A percentile compares a stretch with the other conserved stretches of the same genome.
phyloP scores from a whole-genome alignment of 2,888 invertebrate species.

The Geophilus truncorum region DNA sequence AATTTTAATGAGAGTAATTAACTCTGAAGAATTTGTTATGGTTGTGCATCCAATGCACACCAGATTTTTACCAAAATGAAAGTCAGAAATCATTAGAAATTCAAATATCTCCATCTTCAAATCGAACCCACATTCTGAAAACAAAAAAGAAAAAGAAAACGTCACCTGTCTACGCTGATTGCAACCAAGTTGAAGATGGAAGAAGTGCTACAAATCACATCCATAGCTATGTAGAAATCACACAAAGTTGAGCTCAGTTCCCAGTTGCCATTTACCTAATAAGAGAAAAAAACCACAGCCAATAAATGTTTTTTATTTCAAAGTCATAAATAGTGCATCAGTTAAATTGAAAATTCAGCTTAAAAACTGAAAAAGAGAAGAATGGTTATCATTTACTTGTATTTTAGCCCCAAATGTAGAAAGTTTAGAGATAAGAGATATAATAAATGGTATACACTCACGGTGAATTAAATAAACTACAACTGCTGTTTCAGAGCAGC shows the following conservation, averaged over 20 bases:
- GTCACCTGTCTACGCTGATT: conserved; percentile 95
- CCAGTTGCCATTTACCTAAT: conserved; percentile 59
- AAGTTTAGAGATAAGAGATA: not conserved
- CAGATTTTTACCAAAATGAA: not conserved
- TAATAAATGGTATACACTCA: not conserved
- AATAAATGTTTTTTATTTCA: not conserved
- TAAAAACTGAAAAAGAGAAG: not conserved
- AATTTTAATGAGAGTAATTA: not conserved
- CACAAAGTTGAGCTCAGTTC: conserved; percentile 83
- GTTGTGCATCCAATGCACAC: not conserved
- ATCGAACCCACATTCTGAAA: not conserved
- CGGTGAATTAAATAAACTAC: not conserved
- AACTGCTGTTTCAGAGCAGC: not conserved
- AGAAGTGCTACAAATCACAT: conserved; percentile 94
- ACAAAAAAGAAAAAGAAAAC: not conserved
- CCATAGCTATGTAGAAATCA: conserved; percentile 96
- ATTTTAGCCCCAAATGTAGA: not conserved
- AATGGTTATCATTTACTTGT: not conserved
- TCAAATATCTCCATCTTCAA: not conserved
- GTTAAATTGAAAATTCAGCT: not conserved
- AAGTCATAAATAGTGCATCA: not conserved
- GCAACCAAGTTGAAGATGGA: conserved; percentile 97
- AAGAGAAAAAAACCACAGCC: conserved; percentile 34
- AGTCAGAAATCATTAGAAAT: not conserved
- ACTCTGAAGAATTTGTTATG: not conserved